These are phyloP conservation scores for Tachysurus fulvidraco DNA, from an alignment of 2,113 vertebrate species.

Conservation along the genomic window DNA sequence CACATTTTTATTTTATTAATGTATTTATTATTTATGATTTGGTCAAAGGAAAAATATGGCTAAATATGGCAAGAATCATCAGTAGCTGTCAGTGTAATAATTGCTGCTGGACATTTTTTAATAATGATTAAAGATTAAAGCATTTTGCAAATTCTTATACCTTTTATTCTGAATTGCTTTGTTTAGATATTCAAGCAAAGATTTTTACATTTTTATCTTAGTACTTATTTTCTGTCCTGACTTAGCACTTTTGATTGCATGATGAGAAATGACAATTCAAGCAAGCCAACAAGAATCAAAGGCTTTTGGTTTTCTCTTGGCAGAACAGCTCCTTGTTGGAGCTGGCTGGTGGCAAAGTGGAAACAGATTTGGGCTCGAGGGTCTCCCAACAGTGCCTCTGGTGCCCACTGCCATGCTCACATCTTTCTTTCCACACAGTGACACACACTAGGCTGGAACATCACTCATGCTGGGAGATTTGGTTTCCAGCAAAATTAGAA, in stretches of 20 bases:
- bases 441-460: conserved; percentile 38
- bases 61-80: conserved; percentile 10
- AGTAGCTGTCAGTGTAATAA: conserved; percentile 43
- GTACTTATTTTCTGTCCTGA: conserved; percentile 66
- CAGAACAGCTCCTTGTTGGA: conserved; percentile 66
- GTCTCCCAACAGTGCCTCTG: conserved; percentile 66
- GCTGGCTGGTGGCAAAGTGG: conserved; percentile 71
- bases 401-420: conserved; percentile 59
- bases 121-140: conserved; percentile 49
- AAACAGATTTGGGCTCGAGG: conserved; percentile 74
- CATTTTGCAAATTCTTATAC: conserved; percentile 51
- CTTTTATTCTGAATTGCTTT: conserved; percentile 33
- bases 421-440: conserved; percentile 55
- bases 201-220: not conserved
- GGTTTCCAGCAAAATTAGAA: conserved; percentile 62
- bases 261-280: conserved; percentile 79
- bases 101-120: not conserved
- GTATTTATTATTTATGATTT: conserved; percentile 35
- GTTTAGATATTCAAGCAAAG: not conserved
- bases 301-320: conserved; percentile 66
- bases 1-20: not conserved
- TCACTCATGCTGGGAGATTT: conserved; percentile 34
- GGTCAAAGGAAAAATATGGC: conserved; percentile 6
- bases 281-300: conserved; percentile 71
- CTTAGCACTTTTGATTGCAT: conserved; percentile 74